Evolutionary conservation across 2,888 invertebrate genomes (phyloP).

Genomic region (Morpho helenor): DNA sequence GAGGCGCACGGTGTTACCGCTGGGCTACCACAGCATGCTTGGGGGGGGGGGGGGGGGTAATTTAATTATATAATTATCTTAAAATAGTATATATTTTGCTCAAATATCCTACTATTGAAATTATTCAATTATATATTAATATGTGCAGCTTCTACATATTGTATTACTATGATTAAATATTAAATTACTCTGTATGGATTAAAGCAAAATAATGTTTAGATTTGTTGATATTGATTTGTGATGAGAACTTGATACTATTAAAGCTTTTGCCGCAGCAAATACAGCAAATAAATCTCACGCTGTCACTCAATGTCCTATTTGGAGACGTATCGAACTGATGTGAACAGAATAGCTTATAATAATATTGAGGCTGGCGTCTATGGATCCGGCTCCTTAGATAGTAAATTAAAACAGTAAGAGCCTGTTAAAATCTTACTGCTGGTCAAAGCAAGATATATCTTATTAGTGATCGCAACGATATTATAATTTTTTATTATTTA

Average conservation of each 20-base stretch:
- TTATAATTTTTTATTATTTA: too few species aligned
- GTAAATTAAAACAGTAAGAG: not conserved
- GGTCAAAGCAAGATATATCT: too few species aligned
- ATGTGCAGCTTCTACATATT: too few species aligned
- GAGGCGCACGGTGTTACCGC: too few species aligned
- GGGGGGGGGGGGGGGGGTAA: too few species aligned
- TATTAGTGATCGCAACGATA: too few species aligned
- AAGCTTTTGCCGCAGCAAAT: slow-evolving; percentile 6
- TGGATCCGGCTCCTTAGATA: slow-evolving; percentile 5
- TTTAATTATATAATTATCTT: too few species aligned
- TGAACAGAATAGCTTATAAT: slow-evolving; percentile 22
- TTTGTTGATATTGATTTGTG: not conserved
- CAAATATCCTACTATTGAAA: too few species aligned
- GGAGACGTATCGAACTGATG: slow-evolving; percentile 12
- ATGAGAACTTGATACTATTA: not conserved
- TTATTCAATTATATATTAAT: too few species aligned
- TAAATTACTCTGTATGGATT: not conserved
- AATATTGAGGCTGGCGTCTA: slow-evolving; percentile 20
- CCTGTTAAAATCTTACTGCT: too few species aligned
- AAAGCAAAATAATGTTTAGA: not conserved
- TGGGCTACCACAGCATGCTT: too few species aligned
- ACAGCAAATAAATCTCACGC: slow-evolving; percentile 21
- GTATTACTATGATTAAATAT: not conserved
- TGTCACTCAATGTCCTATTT: slow-evolving; percentile 21
- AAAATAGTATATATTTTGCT: too few species aligned